phyloP scores from a whole-genome alignment of 1,140 invertebrate genomes.

The Heliconius hermathena region DNA sequence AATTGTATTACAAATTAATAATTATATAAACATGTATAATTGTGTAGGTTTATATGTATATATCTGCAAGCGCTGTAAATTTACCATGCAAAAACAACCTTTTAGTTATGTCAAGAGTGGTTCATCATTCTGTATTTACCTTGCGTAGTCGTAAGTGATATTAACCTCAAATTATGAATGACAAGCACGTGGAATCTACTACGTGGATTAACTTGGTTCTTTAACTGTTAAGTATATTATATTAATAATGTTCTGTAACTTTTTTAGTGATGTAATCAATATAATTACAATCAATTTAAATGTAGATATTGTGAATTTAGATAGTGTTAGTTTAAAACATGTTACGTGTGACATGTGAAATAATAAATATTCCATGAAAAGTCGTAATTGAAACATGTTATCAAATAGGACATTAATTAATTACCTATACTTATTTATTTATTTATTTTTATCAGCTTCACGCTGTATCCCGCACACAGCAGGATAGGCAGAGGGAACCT shows the following conservation, averaged over 20 bases:
- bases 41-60: too few relatives aligned
- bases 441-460: too few relatives aligned
- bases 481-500: too few relatives aligned
- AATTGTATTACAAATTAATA: neutral
- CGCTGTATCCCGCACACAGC: too few relatives aligned
- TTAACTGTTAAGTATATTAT: constrained; percentile 26
- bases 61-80: neutral
- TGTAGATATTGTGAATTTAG: neutral
- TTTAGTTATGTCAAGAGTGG: constrained; percentile 27
- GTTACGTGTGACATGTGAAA: too few relatives aligned
- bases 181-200: constrained; percentile 67
- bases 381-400: too few relatives aligned
- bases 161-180: constrained; percentile 67
- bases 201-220: constrained; percentile 40
- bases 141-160: constrained; percentile 50
- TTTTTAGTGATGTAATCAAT: too few relatives aligned
- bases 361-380: too few relatives aligned
- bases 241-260: constrained; percentile 27
- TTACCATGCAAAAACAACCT: neutral
- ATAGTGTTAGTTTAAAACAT: too few relatives aligned
- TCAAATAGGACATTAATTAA: neutral
- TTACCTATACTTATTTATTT: too few relatives aligned
- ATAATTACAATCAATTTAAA: neutral
- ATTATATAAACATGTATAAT: neutral
- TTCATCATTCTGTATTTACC: constrained; percentile 49